Evolutionary conservation across 2,113 vertebrate species (phyloP).

Genomic region (Tenebrosternarchus preto): DNA sequence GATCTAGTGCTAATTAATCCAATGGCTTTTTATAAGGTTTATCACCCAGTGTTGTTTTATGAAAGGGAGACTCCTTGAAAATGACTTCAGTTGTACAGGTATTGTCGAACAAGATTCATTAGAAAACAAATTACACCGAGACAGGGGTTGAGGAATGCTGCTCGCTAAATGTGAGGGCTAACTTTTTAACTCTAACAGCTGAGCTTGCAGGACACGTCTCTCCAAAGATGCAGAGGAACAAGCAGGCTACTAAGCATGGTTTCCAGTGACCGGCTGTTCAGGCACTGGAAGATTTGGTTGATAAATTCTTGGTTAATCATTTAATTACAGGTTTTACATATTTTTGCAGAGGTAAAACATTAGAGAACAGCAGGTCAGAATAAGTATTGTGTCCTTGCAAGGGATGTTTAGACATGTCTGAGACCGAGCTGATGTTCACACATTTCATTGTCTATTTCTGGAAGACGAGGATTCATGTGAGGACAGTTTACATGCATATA

Average conservation of each 20-base stretch:
- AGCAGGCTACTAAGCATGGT: not conserved
- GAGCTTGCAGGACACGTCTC: not conserved
- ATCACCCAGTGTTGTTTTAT: conserved; percentile 45
- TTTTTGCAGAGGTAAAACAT: not conserved
- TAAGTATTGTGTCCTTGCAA: not conserved
- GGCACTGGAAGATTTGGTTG: too few relatives aligned
- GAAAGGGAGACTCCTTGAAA: conserved; percentile 27
- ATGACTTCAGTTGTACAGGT: conserved; percentile 18
- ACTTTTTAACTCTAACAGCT: conserved; percentile 1
- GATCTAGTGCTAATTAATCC: conserved; percentile 63
- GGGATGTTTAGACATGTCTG: conserved; percentile 22
- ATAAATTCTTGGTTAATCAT: not conserved
- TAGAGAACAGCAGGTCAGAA: not conserved
- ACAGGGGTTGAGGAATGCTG: not conserved
- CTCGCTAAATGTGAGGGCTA: not conserved
- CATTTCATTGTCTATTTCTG: conserved; percentile 51
- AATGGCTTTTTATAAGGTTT: conserved; percentile 50
- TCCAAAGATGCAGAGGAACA: not conserved
- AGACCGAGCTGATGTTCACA: conserved; percentile 33
- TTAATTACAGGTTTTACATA: not conserved
- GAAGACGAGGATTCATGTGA: conserved; percentile 41
- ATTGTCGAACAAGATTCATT: conserved; percentile 14
- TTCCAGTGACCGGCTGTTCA: not conserved
- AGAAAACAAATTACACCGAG: not conserved
- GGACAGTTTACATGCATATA: conserved; percentile 46